Evolutionary conservation across 2,888 invertebrate genomes (phyloP).

Genomic region (Drosophila cognata): DNA sequence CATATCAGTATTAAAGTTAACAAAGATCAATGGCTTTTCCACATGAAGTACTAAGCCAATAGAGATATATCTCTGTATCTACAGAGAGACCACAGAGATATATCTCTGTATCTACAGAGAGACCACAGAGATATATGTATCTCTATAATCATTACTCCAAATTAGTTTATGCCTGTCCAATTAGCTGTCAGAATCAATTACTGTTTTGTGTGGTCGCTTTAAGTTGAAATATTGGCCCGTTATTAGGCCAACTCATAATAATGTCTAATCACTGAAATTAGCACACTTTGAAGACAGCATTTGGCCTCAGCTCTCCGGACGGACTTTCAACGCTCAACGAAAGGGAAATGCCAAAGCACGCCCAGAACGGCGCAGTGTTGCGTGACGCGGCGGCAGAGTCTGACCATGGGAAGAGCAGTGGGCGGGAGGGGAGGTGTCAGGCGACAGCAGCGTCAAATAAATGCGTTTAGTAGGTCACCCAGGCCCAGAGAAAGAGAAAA

Average conservation of each 20-base stretch:
- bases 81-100: neutral
- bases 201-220: constrained; percentile 24
- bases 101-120: neutral
- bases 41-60: neutral
- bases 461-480: constrained; percentile 67
- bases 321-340: constrained; percentile 34
- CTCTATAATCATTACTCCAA: neutral
- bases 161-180: neutral
- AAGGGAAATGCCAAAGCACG: constrained; percentile 74
- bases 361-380: constrained; percentile 63
- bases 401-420: neutral
- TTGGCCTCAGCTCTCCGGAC: neutral
- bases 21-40: neutral
- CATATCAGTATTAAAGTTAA: neutral
- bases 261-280: constrained; percentile 61
- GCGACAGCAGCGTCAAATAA: constrained; percentile 43
- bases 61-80: neutral
- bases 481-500: constrained; percentile 6
- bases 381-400: constrained; percentile 56
- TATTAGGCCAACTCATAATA: constrained; percentile 23
- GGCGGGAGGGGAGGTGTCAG: neutral
- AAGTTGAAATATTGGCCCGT: neutral
- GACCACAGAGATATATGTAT: neutral
- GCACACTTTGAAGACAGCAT: constrained; percentile 40
- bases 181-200: constrained; percentile 6